Evolutionary conservation across 2,113 vertebrate species (phyloP), one percentile per base, ranked within the genome.

Genomic region (Megaceryle torquata): DNA sequence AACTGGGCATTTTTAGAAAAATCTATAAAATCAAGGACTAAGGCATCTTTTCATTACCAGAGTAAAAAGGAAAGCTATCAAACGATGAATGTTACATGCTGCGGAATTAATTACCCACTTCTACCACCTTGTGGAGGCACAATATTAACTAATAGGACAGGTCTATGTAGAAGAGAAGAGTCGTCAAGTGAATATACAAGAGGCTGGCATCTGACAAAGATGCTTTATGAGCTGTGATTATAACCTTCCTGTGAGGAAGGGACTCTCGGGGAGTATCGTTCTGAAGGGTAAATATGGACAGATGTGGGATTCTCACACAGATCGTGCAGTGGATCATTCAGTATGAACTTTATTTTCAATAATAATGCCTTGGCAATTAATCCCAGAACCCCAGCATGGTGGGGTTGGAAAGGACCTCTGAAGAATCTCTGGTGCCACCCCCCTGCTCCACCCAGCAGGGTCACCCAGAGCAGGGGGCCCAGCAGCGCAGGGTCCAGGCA

Each of bases 41-140:
- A 51, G 28, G 10, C 57, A 41, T 39, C 9, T 85, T 69, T 91
- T 85, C 63, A 76, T 84, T 61, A 78, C 7, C 15, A 65, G 16
- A 69, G 7, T 65, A 81, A 88, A 92, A 69, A 69, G 21, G 10
- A 92, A 93, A 80, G 28, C 46, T 80, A 88, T 82, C 22, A 77
- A 67, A 63, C 33, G 35, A 72, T 18, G 33, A 86, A 61, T 31
- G 31, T 51, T 92, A n/a, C 56, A 54, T 60, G 44, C 57, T 79
- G 51, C 29, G 35, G 67, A 93, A 97, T 96, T 95, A 95, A 94
- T 95, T 96, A 95, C 78, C 85, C 95, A 74, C 91, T 97, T 96
- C 95, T 92, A 96, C 94, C 96, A 96, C 93, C 95, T 97, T 95
- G 94, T 96, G 96, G 95, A 95, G 28, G 59, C 53, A 95, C 19